Base-by-base conservation (phyloP, 2,113 vertebrate species). In the Leptodactylus fuscus region DNA sequence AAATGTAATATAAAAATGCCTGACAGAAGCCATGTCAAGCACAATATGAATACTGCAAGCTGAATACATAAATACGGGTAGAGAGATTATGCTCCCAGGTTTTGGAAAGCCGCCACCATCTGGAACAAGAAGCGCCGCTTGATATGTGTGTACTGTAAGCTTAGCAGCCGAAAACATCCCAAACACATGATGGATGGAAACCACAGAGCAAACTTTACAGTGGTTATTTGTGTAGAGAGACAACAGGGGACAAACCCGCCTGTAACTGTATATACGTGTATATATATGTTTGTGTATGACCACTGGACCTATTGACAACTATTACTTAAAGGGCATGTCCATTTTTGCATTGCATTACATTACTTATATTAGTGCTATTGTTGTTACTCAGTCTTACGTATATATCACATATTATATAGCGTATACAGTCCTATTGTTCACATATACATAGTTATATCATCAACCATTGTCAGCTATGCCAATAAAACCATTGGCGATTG, bases 1-100 rank as follows among this genome's bases (percentile, higher is more conserved):
- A 79, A 70, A 55, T 85, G 49, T 80, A 80, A 71, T 71, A 80
- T 80, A 58, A 85, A 85, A 80, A 58, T 46, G 46, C 83, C 49
- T 32, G 48, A 80, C 76, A 80, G 62, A 85, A 80, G 65, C 83
- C 48, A 24, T 34, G 75, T 80, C 62, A 71, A 48, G 49, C 62
- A 71, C 62, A 85, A 85, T 79, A 53, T 79, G 83, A 71, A 51
- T 70, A 41, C 55, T 41, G 34, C 75, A 55, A 70, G 77, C 75
- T 69, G 71, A 76, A 84, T 60, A 46, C 81, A 76, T 84, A 65
- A 84, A 84, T 76, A 65, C 18, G 44, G 71, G 29, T n/a, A 75
- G 53, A 65, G 60, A 76, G 75, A 55, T 85, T 79, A 69, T 44
- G 74, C 83, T 85, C 46, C 32, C 34, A 80, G 76, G 32, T 80